Conservation (phyloP, 1,140 invertebrate genomes). For the Proctacanthus coquilletti region DNA sequence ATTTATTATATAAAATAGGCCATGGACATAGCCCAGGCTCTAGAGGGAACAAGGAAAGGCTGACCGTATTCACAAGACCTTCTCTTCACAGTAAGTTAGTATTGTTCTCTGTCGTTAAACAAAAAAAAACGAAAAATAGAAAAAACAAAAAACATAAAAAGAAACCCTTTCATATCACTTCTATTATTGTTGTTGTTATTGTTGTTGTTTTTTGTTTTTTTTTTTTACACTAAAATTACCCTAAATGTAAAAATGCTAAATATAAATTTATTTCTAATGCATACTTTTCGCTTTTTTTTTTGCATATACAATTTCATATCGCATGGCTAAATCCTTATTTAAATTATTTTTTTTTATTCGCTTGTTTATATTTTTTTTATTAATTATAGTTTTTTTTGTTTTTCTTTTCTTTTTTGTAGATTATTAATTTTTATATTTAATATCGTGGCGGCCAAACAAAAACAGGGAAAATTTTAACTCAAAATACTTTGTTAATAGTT, state of each 20-base stretch:
- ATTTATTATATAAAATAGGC: conserved; percentile 6
- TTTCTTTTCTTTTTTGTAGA: too few species aligned
- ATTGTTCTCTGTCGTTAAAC: too few species aligned
- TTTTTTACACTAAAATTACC: not conserved
- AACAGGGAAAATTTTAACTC: too few species aligned
- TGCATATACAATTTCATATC: not conserved
- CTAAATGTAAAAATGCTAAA: too few species aligned
- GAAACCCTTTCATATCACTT: too few species aligned
- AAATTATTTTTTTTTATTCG: not conserved
- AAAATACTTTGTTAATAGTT: too few species aligned
- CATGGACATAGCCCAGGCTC: conserved; percentile 13
- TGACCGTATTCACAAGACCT: conserved; percentile 31
- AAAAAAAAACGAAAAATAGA: too few species aligned
- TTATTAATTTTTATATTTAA: too few species aligned
- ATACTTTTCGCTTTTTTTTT: not conserved
- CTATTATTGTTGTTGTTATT: conserved; percentile 9
- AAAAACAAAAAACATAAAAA: too few species aligned
- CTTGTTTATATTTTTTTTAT: conserved; percentile 5
- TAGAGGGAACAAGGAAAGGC: conserved; percentile 15
- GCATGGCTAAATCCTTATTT: not conserved
- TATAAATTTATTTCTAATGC: not conserved
- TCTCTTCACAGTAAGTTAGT: conserved; percentile 46
- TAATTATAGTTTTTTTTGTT: conserved; percentile 8
- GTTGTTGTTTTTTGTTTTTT: not conserved
- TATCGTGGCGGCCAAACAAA: too few species aligned